A percentile compares a stretch with the other conserved stretches of the same genome.
Conservation (phyloP, 2,797 vertebrate genomes). For the Poliocrania exsul region DNA sequence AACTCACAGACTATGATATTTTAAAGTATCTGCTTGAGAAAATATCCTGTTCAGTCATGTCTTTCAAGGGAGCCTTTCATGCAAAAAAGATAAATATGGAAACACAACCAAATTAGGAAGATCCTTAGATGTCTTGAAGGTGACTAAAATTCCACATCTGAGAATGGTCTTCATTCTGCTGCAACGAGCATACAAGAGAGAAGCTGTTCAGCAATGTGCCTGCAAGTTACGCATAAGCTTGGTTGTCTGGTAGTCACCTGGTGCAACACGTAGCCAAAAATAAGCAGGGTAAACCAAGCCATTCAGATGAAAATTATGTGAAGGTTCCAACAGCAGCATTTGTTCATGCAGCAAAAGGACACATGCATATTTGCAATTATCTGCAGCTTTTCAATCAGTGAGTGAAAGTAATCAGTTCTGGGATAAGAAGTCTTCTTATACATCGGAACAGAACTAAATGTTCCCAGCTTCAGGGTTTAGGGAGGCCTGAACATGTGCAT, state of each 20-base stretch:
- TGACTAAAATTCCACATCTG: neutral
- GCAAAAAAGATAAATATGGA: neutral
- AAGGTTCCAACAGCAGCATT: neutral
- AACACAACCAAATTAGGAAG: neutral
- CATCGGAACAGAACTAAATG: neutral
- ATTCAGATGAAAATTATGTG: neutral
- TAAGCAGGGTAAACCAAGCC: neutral
- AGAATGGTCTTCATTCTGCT: neutral
- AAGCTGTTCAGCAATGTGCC: neutral
- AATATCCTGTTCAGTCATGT: neutral
- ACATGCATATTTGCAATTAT: neutral
- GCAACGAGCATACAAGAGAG: neutral
- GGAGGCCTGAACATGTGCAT: neutral
- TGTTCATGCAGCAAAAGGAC: neutral
- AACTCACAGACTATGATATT: neutral
- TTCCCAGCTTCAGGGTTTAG: neutral
- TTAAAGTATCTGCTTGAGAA: neutral
- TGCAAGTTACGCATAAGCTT: neutral
- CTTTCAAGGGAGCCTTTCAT: neutral
- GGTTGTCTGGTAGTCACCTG: neutral
- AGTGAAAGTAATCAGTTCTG: neutral
- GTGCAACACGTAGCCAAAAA: neutral
- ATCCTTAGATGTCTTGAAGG: neutral
- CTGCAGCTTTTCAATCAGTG: neutral
- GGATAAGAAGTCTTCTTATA: neutral